Evolutionary conservation across 2,113 vertebrate species (phyloP).

Genomic region (Paradisaea rubra): DNA sequence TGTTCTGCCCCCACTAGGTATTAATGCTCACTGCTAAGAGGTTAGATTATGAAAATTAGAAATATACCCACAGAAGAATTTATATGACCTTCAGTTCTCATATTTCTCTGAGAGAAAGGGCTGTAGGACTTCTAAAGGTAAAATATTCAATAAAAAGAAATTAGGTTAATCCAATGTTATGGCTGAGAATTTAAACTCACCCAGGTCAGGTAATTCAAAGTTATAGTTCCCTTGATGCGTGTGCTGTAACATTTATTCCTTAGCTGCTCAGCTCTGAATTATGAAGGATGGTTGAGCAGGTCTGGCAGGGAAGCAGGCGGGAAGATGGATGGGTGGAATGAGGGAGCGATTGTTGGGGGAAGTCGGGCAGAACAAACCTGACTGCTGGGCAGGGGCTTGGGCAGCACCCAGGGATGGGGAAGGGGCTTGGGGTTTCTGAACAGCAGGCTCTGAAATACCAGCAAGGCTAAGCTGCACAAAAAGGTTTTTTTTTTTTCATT

Average conservation of each 20-base stretch:
- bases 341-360: neutral
- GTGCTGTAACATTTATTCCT: slow-evolving; percentile 28
- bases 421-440: neutral
- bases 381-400: neutral
- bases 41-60: slow-evolving; percentile 52
- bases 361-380: neutral
- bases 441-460: neutral
- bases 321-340: neutral
- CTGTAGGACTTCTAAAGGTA: slow-evolving; percentile 38
- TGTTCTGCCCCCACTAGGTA: neutral
- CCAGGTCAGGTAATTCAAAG: slow-evolving; percentile 49
- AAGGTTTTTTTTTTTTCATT: neutral
- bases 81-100: slow-evolving; percentile 51
- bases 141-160: slow-evolving; percentile 56
- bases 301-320: neutral
- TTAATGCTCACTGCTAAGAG: neutral
- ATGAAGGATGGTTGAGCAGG: neutral
- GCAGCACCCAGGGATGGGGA: neutral
- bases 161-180: slow-evolving; percentile 63
- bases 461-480: neutral
- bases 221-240: slow-evolving; percentile 39
- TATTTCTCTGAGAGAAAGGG: slow-evolving; percentile 17
- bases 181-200: slow-evolving; percentile 57
- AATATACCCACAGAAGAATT: slow-evolving; percentile 35
- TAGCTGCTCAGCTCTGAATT: slow-evolving; percentile 5